A percentile compares a stretch with the other conserved stretches of the same genome.
phyloP scores from a whole-genome alignment of 1,140 invertebrate genomes.

The Chionoecetes opilio region DNA sequence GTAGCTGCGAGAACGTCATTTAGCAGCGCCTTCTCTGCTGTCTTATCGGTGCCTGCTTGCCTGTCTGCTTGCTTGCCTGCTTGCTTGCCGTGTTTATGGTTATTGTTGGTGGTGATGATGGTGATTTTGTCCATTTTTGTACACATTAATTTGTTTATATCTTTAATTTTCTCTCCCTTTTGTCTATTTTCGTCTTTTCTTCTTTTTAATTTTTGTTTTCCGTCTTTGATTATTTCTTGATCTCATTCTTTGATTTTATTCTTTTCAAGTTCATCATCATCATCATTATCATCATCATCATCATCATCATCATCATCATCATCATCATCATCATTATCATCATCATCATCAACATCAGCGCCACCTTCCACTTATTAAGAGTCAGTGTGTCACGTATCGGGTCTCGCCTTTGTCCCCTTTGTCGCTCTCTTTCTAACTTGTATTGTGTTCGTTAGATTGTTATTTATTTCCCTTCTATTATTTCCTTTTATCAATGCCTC shows the following conservation, averaged over 20 bases:
- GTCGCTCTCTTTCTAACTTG: background rate
- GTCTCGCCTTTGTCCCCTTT: conserved; percentile 11
- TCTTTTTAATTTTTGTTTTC: too few species aligned
- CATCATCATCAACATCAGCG: background rate
- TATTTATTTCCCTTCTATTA: conserved; percentile 31
- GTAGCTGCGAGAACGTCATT: background rate
- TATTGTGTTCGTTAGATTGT: background rate
- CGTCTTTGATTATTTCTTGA: too few species aligned
- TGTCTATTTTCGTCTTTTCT: too few species aligned
- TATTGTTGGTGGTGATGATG: too few species aligned
- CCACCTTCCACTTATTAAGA: background rate
- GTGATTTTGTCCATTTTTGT: too few species aligned
- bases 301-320: background rate
- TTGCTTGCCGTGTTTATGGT: too few species aligned
- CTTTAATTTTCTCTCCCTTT: background rate
- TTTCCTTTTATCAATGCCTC: background rate
- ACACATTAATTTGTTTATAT: too few species aligned
- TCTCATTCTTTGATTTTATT: too few species aligned
- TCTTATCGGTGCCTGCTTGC: background rate
- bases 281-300: background rate
- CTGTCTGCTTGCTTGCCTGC: background rate
- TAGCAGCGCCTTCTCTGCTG: background rate
- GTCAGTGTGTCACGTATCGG: background rate
- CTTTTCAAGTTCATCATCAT: too few species aligned
- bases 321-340: background rate